A percentile compares a stretch with the other conserved stretches of the same genome.
Evolutionary conservation across 2,797 vertebrate genomes (phyloP).

Genomic region (Rhynchonycteris naso): DNA sequence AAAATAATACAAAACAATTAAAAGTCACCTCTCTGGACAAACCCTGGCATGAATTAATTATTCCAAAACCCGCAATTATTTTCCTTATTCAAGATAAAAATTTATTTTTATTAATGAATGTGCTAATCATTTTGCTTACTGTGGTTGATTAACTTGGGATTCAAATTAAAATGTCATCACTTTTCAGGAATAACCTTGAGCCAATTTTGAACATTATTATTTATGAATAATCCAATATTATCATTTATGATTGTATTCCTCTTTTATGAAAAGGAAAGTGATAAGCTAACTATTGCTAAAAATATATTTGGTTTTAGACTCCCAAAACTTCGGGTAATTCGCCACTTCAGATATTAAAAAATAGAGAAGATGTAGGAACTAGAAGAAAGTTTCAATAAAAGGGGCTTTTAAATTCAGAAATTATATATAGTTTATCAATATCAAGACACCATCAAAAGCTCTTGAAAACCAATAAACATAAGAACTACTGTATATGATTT

Average conservation of each 20-base stretch:
- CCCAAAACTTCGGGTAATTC: neutral
- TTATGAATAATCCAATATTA: neutral
- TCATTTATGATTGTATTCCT: neutral
- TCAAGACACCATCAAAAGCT: neutral
- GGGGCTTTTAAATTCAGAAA: neutral
- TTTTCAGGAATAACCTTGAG: constrained; percentile 32
- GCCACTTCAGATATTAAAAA: neutral
- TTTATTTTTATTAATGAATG: neutral
- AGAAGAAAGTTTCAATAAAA: neutral
- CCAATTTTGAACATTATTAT: neutral
- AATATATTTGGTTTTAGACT: neutral
- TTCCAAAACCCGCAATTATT: neutral
- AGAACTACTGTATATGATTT: no score
- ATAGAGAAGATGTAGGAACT: neutral
- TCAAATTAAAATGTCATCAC: constrained; percentile 39
- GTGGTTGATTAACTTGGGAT: neutral
- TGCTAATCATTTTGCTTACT: constrained; percentile 49
- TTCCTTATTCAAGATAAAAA: constrained; percentile 38
- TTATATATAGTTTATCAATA: neutral
- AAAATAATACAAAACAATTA: neutral
- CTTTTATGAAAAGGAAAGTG: neutral
- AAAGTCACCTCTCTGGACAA: constrained; percentile 13
- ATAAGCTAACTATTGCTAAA: neutral
- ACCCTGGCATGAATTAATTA: neutral
- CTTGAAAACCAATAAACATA: neutral